A percentile compares a stretch with the other conserved stretches of the same genome.
These are phyloP conservation scores for Aphidius gifuensis DNA, from an alignment of 1,140 invertebrate genomes.

Conservation along the genomic window DNA sequence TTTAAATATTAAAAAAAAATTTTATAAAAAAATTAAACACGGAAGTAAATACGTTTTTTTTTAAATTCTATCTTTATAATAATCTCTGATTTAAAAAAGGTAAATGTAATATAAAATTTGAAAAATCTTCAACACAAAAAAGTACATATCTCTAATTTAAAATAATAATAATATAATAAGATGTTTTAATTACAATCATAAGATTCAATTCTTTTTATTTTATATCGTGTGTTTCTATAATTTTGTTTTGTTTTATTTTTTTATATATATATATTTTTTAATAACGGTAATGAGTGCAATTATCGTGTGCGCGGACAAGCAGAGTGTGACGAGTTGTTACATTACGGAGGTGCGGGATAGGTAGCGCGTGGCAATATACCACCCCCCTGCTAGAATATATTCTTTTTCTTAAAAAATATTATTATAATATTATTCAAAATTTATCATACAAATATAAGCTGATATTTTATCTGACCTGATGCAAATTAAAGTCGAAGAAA, in stretches of 20 bases:
- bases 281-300: slow-evolving; percentile 55
- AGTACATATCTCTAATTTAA: too few species aligned
- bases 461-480: neutral
- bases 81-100: too few species aligned
- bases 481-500: too few species aligned
- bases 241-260: slow-evolving; percentile 17
- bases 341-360: slow-evolving; percentile 35
- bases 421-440: neutral
- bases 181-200: too few species aligned
- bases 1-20: slow-evolving; percentile 6
- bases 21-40: slow-evolving; percentile 1
- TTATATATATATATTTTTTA: slow-evolving; percentile 38
- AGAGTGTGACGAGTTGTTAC: slow-evolving; percentile 53
- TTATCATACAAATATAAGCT: neutral
- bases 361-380: slow-evolving; percentile 45
- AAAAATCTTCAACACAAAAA: too few species aligned
- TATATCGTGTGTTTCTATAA: slow-evolving; percentile 12
- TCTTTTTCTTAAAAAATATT: neutral
- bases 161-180: too few species aligned
- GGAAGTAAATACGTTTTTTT: slow-evolving; percentile 5
- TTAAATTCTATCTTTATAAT: too few species aligned
- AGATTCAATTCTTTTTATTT: too few species aligned
- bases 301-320: slow-evolving; percentile 52
- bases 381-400: slow-evolving; percentile 12
- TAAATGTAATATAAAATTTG: too few species aligned